A percentile compares a stretch with the other conserved stretches of the same genome.
These are phyloP conservation scores for Actinia equina DNA, from an alignment of 64 coral and sea anemone genomes.

Conservation along the genomic window DNA sequence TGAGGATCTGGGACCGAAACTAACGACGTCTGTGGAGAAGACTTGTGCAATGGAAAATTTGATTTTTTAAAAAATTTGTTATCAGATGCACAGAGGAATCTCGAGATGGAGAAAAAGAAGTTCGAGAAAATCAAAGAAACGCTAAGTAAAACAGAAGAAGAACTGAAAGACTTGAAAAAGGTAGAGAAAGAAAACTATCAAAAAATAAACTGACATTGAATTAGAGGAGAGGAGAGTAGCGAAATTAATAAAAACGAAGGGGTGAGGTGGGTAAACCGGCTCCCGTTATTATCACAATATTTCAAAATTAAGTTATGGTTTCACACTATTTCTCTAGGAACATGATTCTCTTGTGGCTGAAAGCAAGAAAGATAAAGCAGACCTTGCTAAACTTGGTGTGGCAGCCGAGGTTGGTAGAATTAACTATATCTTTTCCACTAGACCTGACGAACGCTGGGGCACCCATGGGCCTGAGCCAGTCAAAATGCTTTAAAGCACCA, in stretches of 20 bases:
- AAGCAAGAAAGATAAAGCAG: constrained; percentile 85
- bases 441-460: too few relatives aligned
- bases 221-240: too few relatives aligned
- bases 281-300: too few relatives aligned
- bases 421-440: too few relatives aligned
- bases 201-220: too few relatives aligned
- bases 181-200: background rate
- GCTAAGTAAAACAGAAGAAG: constrained; percentile 79
- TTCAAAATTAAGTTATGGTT: background rate
- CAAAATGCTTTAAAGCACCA: too few relatives aligned
- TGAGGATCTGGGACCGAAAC: too few relatives aligned
- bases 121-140: constrained; percentile 85
- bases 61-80: too few relatives aligned
- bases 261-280: background rate
- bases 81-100: constrained; percentile 77
- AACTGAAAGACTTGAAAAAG: constrained; percentile 96
- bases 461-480: too few relatives aligned
- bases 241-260: background rate
- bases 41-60: background rate
- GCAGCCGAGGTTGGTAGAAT: constrained; percentile 69
- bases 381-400: constrained; percentile 79
- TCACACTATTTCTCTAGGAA: constrained; percentile 32
- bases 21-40: too few relatives aligned
- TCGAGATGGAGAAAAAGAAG: constrained; percentile 97
- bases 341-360: constrained; percentile 79